Evolutionary conservation across 2,888 invertebrate species (phyloP).

Genomic region (Calameuta idolon): DNA sequence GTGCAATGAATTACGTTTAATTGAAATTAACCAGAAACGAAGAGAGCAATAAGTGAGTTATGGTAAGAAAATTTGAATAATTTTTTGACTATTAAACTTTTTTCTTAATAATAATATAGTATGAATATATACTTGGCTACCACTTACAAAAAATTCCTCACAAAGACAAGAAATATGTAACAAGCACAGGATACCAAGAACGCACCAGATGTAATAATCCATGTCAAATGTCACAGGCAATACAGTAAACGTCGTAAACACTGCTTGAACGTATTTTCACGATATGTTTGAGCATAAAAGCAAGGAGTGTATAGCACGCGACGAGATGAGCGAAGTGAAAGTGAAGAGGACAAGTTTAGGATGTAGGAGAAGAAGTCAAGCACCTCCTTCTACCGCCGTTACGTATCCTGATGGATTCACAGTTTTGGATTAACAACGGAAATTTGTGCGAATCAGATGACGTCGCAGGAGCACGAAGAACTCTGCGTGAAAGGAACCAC

Average conservation of each 20-base stretch:
- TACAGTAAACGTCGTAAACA: neutral
- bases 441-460: neutral
- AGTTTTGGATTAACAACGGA: neutral
- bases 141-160: neutral
- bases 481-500: neutral
- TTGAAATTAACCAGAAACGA: neutral
- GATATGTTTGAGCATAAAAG: neutral
- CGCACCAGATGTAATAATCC: neutral
- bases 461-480: neutral
- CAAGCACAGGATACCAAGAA: neutral
- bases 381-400: neutral
- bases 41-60: neutral
- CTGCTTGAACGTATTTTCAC: neutral
- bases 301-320: slow-evolving; percentile 13
- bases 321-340: slow-evolving; percentile 50
- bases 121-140: neutral
- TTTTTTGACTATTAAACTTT: neutral
- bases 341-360: slow-evolving; percentile 49
- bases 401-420: neutral
- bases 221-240: neutral
- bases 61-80: neutral
- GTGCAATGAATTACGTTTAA: neutral
- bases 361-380: slow-evolving; percentile 21
- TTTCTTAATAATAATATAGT: neutral
- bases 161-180: neutral